Evolutionary conservation across 2,888 invertebrate genomes (phyloP), one percentile per base, ranked within the genome.

Genomic region (Vesta saturnalis): DNA sequence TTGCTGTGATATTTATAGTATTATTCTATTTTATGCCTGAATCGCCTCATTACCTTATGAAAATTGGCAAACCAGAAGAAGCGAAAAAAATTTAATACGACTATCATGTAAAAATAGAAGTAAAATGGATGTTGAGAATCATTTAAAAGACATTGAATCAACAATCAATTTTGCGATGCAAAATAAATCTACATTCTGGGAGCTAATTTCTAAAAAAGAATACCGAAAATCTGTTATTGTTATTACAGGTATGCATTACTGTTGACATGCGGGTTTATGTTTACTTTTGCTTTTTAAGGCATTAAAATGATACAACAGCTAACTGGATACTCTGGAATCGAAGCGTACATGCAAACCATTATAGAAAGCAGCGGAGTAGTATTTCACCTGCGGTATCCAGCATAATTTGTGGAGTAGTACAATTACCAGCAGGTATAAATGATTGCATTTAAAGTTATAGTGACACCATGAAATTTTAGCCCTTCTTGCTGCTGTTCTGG

Each of bases 281-380:
- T 10, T n/a, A 58, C 5, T 55, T 79, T 16, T 19, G 19, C 54
- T 70, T 70, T 19, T 81, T 1, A 78, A 87, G 89, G 88, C 16
- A 79, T 89, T 0, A 89, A 89, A 77, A 73, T 87, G 19, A 77
- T 89, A 55, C 87, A 89, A 43, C 89, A 89, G 73, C 87, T 89
- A 85, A 88, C 88, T 18, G 90, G 90, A 4, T 85, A 86, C 22
- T 80, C 87, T 2, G 88, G 89, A 0, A 86, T 90, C 19, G 89
- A 89, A 70, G 86, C 89, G 0, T 90, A 89, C 74, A 85, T 89
- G 68, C 88, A 89, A 77, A 85, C 86, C 23, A 89, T 90, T 70
- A 87, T 90, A 59, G 83, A 85, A 49, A 85, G 87, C 47, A 87
- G 86, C 65, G 85, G 85, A 81, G 82, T 14, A 85, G 85, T 0